Conservation (phyloP, 2,797 vertebrate species). For the Holocentrus rufus region DNA sequence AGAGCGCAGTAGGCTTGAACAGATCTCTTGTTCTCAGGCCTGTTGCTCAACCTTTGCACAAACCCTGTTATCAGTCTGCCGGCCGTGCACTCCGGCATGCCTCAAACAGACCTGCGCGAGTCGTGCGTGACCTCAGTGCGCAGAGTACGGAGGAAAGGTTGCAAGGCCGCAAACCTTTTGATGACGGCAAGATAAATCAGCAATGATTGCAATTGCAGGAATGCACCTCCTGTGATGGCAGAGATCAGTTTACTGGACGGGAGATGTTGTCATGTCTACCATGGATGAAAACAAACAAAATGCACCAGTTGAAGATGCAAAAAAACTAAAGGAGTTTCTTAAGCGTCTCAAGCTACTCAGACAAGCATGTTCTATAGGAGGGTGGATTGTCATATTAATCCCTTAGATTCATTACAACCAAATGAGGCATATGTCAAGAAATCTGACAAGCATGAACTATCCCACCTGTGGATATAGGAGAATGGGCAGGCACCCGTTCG, state of each 20-base stretch:
- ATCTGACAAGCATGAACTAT: conserved; percentile 45
- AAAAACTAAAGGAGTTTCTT: not conserved
- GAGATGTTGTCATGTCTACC: conserved; percentile 1
- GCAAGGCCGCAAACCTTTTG: conserved; percentile 33
- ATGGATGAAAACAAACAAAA: conserved; percentile 27
- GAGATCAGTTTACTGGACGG: conserved; percentile 8
- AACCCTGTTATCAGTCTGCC: conserved; percentile 59
- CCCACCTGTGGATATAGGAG: conserved; percentile 34
- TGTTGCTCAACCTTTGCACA: conserved; percentile 70
- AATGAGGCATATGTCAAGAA: conserved; percentile 23
- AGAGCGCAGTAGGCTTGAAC: conserved; percentile 38
- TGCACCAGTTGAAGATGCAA: not conserved
- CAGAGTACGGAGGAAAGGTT: conserved; percentile 31
- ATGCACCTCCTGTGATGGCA: conserved; percentile 27
- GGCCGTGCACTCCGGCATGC: conserved; percentile 50
- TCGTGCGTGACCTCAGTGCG: conserved; percentile 55
- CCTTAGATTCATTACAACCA: conserved; percentile 12
- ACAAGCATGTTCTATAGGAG: conserved; percentile 21
- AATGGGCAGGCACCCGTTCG: conserved; percentile 53
- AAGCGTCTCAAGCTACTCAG: conserved; percentile 32
- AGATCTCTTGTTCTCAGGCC: conserved; percentile 60
- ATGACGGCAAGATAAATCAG: conserved; percentile 44
- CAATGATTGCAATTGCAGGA: not conserved
- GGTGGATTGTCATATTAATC: conserved; percentile 9
- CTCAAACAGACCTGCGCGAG: conserved; percentile 58